Percentiles rank a stretch among this genome's conserved stretches.
Evolutionary conservation across 2,797 vertebrate genomes (phyloP).

Genomic region (Xiphophorus birchmanni): DNA sequence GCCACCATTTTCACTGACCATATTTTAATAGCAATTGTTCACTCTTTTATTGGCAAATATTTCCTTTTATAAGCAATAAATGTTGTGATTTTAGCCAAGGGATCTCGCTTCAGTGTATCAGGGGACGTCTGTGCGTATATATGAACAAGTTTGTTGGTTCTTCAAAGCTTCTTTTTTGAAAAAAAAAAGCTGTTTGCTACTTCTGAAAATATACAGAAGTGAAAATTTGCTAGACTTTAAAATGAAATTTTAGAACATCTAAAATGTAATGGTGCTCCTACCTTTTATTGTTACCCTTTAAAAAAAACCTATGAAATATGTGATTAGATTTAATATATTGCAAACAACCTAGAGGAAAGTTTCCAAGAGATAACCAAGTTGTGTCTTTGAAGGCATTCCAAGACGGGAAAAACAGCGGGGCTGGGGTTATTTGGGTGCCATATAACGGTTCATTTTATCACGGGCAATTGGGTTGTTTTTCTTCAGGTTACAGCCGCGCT

Average conservation of each 20-base stretch:
- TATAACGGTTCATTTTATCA: constrained; percentile 80
- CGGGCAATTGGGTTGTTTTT: constrained; percentile 85
- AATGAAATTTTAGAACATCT: too few relatives aligned
- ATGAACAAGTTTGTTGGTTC: not conserved
- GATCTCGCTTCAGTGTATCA: constrained; percentile 53
- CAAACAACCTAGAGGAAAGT: constrained; percentile 16
- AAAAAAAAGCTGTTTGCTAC: constrained; percentile 12
- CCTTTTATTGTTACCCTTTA: not conserved
- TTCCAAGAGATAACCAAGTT: constrained; percentile 36
- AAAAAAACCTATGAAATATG: not conserved
- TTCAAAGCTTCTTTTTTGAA: constrained; percentile 34
- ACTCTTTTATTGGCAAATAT: constrained; percentile 92
- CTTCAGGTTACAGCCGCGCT: constrained; percentile 82
- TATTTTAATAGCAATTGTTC: constrained; percentile 95
- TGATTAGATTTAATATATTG: not conserved
- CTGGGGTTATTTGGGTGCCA: constrained; percentile 75
- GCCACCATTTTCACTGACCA: constrained; percentile 93
- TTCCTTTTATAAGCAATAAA: constrained; percentile 87
- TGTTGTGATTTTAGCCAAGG: constrained; percentile 86
- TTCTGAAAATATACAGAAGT: not conserved
- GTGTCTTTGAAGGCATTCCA: constrained; percentile 65
- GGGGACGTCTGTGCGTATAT: constrained; percentile 31
- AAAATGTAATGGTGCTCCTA: not conserved
- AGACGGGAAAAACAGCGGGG: constrained; percentile 61
- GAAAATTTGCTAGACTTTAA: too few relatives aligned